A percentile compares a stretch with the other conserved stretches of the same genome.
phyloP scores from a whole-genome alignment of 2,797 vertebrate genomes.

The Clamator glandarius region DNA sequence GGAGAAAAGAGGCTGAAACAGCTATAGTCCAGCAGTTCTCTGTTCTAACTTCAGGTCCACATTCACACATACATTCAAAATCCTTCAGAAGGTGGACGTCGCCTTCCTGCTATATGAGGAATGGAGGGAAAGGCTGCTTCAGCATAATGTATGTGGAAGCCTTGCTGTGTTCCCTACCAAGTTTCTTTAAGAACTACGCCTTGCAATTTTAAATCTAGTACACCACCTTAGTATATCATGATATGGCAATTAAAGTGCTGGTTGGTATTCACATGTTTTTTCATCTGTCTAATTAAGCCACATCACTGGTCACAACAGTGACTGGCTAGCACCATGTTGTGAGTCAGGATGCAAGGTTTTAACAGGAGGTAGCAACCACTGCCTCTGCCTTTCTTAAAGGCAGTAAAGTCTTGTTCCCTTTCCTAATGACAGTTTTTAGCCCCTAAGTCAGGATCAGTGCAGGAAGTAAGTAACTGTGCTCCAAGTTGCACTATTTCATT shows the following conservation, averaged over 20 bases:
- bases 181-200: neutral
- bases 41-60: neutral
- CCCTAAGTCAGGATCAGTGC: neutral
- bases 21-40: neutral
- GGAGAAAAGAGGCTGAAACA: neutral
- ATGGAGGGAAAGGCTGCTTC: neutral
- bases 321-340: rapidly evolving
- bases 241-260: neutral
- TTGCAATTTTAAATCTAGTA: neutral
- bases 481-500: neutral
- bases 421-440: neutral
- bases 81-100: neutral
- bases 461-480: neutral
- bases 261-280: neutral
- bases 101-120: neutral
- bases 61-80: neutral
- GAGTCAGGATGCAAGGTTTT: neutral
- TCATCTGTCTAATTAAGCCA: neutral
- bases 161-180: rapidly evolving
- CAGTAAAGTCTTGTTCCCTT: neutral
- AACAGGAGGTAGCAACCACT: neutral
- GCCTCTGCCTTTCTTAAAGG: neutral
- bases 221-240: too few relatives aligned
- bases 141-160: neutral
- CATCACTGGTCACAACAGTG: neutral